phyloP scores from a whole-genome alignment of 2,888 invertebrate genomes.

The Kuschelorhynchus macadamiae region DNA sequence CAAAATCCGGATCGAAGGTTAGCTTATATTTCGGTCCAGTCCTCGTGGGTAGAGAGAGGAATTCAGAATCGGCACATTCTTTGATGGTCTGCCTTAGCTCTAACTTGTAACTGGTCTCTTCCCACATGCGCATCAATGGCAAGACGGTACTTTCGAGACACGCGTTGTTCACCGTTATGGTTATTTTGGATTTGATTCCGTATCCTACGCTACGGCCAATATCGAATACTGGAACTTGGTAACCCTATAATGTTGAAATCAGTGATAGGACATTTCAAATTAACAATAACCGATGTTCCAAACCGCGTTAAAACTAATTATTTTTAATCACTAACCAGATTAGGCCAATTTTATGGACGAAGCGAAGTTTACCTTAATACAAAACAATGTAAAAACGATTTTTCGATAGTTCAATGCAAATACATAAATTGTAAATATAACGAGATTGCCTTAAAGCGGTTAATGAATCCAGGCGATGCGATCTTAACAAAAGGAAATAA shows the following conservation, averaged over 20 bases:
- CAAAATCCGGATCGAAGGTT: slow-evolving; percentile 78
- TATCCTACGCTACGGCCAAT: slow-evolving; percentile 79
- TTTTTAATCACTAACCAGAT: too few relatives aligned
- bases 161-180: slow-evolving; percentile 74
- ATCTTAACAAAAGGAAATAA: too few relatives aligned
- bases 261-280: too few relatives aligned
- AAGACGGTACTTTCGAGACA: slow-evolving; percentile 77
- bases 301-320: too few relatives aligned
- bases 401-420: too few relatives aligned
- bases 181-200: slow-evolving; percentile 77
- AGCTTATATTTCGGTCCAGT: slow-evolving; percentile 80
- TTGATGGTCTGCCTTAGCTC: slow-evolving; percentile 89
- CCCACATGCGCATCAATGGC: slow-evolving; percentile 88
- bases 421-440: too few relatives aligned
- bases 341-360: too few relatives aligned
- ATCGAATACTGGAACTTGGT: slow-evolving; percentile 75
- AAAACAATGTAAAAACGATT: too few relatives aligned
- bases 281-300: background rate
- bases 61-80: slow-evolving; percentile 86
- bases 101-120: slow-evolving; percentile 93
- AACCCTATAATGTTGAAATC: slow-evolving; percentile 47
- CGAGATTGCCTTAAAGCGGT: too few relatives aligned
- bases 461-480: too few relatives aligned
- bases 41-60: slow-evolving; percentile 77
- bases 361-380: too few relatives aligned